Base-by-base conservation (phyloP, 2,888 invertebrate genomes). In the Cosmopolites sordidus region DNA sequence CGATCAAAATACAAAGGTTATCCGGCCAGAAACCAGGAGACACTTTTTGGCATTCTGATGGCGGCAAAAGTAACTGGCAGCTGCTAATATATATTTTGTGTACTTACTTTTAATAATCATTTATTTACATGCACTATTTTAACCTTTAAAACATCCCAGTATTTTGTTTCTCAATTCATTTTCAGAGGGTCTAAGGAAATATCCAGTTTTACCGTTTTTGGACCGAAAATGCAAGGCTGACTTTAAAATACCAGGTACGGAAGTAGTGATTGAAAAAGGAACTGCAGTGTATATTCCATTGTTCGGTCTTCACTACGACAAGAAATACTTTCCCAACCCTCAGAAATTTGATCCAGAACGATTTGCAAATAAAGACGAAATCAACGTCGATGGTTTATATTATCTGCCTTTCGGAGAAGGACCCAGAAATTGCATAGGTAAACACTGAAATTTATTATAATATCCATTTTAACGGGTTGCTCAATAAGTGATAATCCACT, bases 131-230 rank as follows among this genome's bases (percentile, higher is more conserved):
- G n/a, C n/a, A n/a, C n/a, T n/a, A n/a, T n/a, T n/a, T n/a, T n/a
- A n/a, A n/a, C n/a, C n/a, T n/a, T n/a, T n/a, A n/a, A n/a, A n/a
- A n/a, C n/a, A n/a, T n/a, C n/a, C n/a, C n/a, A n/a, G n/a, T n/a
- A n/a, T n/a, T n/a, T n/a, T n/a, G n/a, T n/a, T n/a, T 22, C 22
- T 22, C 8, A 22, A 5, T 3, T 22, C 15, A 16, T 29, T 67
- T 69, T 44, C 62, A 73, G 76, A 77, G 67, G 73, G 73, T 0
- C 62, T 77, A 18, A 60, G 77, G 27, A 69, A 72, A 51, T 75
- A 73, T 59, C 74, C 77, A 2, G 70, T 72, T 5, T 60, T 71
- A 1, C 64, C 70, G 2, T 65, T 70, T 18, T 47, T 72, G 51
- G 66, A 66, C 41, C 61, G 73, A 56, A 51, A 47, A 33, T 69